Evolutionary conservation across 2,888 invertebrate genomes (phyloP), one percentile per base, ranked within the genome.

Genomic region (Spatulosminthurus flaviceps): DNA sequence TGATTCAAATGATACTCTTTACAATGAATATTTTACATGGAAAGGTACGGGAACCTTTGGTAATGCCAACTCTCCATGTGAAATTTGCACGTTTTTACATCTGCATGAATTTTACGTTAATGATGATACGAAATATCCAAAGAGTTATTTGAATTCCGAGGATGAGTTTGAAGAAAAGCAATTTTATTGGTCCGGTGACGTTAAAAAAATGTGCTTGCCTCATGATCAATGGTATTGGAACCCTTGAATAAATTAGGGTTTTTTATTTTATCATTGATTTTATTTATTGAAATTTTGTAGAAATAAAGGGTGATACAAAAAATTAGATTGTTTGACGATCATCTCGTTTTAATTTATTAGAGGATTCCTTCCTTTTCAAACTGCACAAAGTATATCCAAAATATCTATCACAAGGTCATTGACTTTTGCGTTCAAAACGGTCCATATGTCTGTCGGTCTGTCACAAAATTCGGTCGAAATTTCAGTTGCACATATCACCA

Each of bases 11-110:
- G 74, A 74, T 28, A 61, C 74, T 13, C 34, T 74, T 0, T 74
- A 74, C 74, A 74, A 74, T 22, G 61, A 61, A 74, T 74, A 74
- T 64, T 74, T 74, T 61, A 29, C 26, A 7, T 74, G 74, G 74
- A 74, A 74, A 21, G 28, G 24, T 0, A 60, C 60, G 1, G 74
- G 74, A 1, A 51, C 29, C 26, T 64, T 74, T 19, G 34, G 28
- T 0, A 26, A 24, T 0, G 29, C 28, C 4, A 61, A 21, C 22
- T 24, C n/a, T 9, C 22, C 22, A 9, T 64, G 64, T 24, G 64
- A 64, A 64, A 22, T 64, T 64, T 64, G 64, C 16, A 13, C 64
- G 9, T 64, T 64, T 26, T 22, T 64, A 9, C 64, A 64, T 16
- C 4, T 24, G 4, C 64, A 24, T 7, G 64, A 64, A 7, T 22